Conservation (phyloP, 2,888 invertebrate genomes). For the Philonicus albiceps region DNA sequence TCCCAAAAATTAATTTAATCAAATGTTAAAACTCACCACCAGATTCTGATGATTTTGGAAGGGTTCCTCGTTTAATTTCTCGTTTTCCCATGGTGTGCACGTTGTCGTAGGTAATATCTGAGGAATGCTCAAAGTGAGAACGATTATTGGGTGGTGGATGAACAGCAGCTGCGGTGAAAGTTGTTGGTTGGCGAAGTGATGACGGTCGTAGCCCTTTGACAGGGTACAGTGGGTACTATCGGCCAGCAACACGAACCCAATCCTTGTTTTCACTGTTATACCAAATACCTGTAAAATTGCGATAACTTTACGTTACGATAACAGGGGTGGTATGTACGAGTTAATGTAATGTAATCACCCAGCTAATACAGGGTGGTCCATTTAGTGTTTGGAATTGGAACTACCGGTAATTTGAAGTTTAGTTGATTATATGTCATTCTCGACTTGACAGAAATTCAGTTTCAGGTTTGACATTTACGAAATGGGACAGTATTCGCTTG, state of each 20-base stretch:
- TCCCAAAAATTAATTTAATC: constrained; percentile 23
- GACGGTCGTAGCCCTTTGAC: constrained; percentile 63
- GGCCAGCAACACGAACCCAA: constrained; percentile 64
- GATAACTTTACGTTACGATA: constrained; percentile 29
- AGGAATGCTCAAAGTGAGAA: constrained; percentile 40
- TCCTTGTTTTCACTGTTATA: constrained; percentile 64
- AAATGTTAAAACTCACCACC: constrained; percentile 49
- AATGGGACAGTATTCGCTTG: no score
- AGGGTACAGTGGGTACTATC: constrained; percentile 65
- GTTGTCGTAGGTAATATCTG: constrained; percentile 38
- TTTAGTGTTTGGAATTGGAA: no score
- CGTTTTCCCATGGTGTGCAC: constrained; percentile 59
- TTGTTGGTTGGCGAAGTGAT: constrained; percentile 60
- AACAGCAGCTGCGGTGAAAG: constrained; percentile 53
- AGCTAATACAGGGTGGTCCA: no score
- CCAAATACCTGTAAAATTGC: constrained; percentile 59
- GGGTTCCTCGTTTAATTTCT: constrained; percentile 62
- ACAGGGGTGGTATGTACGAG: neutral
- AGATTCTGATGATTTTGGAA: constrained; percentile 50
- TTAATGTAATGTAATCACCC: constrained; percentile 19
- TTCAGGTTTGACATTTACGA: no score
- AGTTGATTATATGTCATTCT: no score
- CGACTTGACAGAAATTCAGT: no score
- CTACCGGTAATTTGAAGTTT: no score
- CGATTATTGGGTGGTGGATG: constrained; percentile 24